Evolutionary conservation across 2,113 vertebrate genomes (phyloP).

Genomic region (Corapipo altera): DNA sequence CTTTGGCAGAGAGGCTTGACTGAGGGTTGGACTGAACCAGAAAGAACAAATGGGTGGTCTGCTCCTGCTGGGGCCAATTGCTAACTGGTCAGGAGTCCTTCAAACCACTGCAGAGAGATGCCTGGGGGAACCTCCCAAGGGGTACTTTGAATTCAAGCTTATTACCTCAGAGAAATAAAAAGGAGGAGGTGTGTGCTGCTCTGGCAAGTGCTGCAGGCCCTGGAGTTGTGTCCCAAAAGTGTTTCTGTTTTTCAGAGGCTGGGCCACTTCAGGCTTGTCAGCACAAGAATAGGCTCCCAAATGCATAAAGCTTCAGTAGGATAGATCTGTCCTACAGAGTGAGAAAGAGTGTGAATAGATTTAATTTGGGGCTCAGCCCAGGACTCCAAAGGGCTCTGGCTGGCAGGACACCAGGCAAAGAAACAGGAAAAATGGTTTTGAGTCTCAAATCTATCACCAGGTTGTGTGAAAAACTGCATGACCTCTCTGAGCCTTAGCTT

Average conservation of each 20-base stretch:
- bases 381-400: neutral
- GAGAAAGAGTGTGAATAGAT: neutral
- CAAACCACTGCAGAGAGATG: neutral
- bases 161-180: neutral
- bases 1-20: neutral
- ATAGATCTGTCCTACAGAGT: neutral
- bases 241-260: neutral
- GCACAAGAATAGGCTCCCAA: neutral
- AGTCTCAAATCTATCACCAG: neutral
- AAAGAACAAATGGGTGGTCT: neutral
- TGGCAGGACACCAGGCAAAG: neutral
- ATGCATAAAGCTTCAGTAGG: neutral
- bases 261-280: neutral
- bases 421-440: neutral
- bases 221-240: neutral
- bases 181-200: neutral
- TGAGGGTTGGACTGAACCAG: neutral
- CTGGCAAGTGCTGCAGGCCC: neutral
- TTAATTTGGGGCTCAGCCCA: neutral
- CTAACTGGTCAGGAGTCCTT: neutral
- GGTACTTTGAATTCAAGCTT: neutral
- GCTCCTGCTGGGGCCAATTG: neutral
- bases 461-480: neutral
- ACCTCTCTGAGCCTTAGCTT: neutral
- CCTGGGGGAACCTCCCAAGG: rapidly evolving